A percentile compares a stretch with the other conserved stretches of the same genome.
These are phyloP conservation scores for Pocillopora verrucosa DNA, from an alignment of 64 coral and sea anemone species.

Conservation along the genomic window DNA sequence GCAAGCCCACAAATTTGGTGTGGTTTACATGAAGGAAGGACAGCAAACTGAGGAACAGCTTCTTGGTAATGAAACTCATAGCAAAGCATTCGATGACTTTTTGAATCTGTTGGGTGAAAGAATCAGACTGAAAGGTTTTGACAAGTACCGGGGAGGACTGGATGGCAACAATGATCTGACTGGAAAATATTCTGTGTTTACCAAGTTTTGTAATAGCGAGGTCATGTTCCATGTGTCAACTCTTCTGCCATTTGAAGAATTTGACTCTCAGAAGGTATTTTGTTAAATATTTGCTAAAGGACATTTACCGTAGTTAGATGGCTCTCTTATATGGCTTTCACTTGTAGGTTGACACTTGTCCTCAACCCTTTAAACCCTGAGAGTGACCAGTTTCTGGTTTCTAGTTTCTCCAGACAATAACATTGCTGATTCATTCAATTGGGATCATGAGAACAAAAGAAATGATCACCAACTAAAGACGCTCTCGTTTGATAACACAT, in stretches of 20 bases:
- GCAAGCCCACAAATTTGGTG: constrained; percentile 89
- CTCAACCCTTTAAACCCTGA: too few species aligned
- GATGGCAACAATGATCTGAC: constrained; percentile 76
- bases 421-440: too few species aligned
- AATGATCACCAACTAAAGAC: too few species aligned
- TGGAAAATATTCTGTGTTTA: constrained; percentile 83
- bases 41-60: constrained; percentile 82
- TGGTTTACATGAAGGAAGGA: constrained; percentile 86
- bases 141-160: constrained; percentile 78
- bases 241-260: constrained; percentile 82
- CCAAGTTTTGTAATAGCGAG: constrained; percentile 70
- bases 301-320: too few species aligned
- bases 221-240: constrained; percentile 93
- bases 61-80: constrained; percentile 80
- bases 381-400: too few species aligned
- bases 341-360: too few species aligned
- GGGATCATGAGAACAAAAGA: too few species aligned
- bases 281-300: background rate
- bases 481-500: too few species aligned
- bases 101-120: constrained; percentile 78
- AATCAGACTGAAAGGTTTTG: constrained; percentile 69
- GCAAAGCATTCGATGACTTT: constrained; percentile 84
- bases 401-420: too few species aligned
- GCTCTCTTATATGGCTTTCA: too few species aligned
- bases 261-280: constrained; percentile 82